phyloP scores from a whole-genome alignment of 2,113 vertebrate species.

The Saccopteryx leptura region DNA sequence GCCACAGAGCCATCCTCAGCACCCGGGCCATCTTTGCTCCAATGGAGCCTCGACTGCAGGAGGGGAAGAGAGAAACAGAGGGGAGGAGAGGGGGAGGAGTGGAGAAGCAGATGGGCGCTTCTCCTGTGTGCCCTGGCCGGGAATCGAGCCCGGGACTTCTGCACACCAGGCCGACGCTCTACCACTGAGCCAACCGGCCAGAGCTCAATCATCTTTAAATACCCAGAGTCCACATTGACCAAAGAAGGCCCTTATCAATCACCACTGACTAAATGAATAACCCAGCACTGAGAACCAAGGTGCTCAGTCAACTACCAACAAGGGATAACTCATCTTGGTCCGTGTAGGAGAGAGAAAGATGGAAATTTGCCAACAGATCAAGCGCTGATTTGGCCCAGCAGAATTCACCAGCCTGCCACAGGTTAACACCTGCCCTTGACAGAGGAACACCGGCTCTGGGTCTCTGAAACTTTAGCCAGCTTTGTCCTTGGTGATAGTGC shows the following conservation, averaged over 20 bases:
- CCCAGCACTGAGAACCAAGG: neutral
- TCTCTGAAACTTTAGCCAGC: neutral
- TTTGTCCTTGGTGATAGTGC: conserved; percentile 64
- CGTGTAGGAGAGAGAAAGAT: neutral
- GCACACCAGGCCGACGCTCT: no score
- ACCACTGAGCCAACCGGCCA: no score
- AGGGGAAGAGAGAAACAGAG: no score
- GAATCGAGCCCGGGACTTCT: no score
- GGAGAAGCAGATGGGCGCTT: no score
- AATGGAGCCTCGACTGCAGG: no score
- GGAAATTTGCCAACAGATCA: neutral
- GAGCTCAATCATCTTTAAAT: neutral
- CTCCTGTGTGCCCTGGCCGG: no score
- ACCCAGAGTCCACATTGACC: neutral
- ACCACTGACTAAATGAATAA: neutral
- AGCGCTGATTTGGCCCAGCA: neutral
- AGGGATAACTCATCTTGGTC: neutral
- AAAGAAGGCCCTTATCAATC: neutral
- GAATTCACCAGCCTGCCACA: neutral
- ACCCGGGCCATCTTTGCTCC: no score
- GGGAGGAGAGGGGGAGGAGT: no score
- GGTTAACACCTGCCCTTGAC: neutral
- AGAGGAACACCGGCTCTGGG: neutral
- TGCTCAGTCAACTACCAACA: neutral
- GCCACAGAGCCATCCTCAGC: no score